Evolutionary conservation across 2,113 vertebrate species (phyloP).

Genomic region (Elaphurus davidianus): DNA sequence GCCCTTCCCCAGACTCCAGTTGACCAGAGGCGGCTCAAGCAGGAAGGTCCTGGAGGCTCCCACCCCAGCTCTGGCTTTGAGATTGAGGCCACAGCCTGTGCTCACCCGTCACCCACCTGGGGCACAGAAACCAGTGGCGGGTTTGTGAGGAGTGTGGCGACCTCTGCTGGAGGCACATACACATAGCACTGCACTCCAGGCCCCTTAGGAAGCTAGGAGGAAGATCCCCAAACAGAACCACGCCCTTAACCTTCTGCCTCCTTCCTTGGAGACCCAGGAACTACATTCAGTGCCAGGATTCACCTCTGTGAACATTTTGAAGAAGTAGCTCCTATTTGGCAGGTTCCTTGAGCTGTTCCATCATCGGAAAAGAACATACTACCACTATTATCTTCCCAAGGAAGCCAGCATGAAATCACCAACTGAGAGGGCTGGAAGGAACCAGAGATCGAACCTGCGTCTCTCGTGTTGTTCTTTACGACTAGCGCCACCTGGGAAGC

Average conservation of each 20-base stretch:
- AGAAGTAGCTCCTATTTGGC: not conserved
- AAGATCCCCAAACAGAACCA: not conserved
- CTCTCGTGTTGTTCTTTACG: not conserved
- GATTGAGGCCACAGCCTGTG: not conserved
- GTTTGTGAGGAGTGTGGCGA: slow-evolving; percentile 59
- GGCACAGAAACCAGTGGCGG: not conserved
- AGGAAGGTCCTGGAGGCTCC: not conserved
- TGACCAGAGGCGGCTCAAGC: not conserved
- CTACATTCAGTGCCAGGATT: not conserved
- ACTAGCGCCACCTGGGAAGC: not conserved
- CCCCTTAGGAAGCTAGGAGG: not conserved
- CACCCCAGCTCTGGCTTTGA: not conserved
- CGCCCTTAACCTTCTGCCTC: not conserved
- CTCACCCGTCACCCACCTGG: not conserved
- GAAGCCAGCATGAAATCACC: not conserved
- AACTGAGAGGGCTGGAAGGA: not conserved
- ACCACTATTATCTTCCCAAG: not conserved
- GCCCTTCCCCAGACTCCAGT: not conserved
- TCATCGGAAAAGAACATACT: not conserved
- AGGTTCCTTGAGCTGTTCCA: not conserved
- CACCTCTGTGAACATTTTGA: not conserved
- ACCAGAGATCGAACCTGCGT: not conserved
- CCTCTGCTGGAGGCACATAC: slow-evolving; percentile 53
- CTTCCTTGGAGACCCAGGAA: not conserved
- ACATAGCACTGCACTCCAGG: not conserved